A percentile compares a stretch with the other conserved stretches of the same genome.
These are phyloP conservation scores for Melopsittacus undulatus DNA, from an alignment of 2,797 vertebrate species.

Conservation along the genomic window DNA sequence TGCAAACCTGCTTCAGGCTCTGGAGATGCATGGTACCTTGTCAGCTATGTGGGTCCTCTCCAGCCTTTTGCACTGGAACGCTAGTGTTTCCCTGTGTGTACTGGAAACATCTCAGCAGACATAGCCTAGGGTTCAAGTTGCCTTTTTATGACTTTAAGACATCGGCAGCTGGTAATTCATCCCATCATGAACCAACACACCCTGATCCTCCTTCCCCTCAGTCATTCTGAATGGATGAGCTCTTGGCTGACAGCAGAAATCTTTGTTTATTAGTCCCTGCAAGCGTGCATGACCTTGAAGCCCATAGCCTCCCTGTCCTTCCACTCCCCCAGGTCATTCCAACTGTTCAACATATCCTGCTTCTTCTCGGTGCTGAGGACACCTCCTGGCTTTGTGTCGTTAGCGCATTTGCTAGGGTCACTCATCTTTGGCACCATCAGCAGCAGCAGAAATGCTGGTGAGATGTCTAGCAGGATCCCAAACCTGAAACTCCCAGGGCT, in stretches of 20 bases:
- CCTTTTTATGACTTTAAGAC: not conserved
- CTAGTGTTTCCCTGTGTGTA: fast-evolving
- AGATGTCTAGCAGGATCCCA: not conserved
- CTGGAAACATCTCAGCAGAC: not conserved
- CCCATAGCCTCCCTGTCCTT: not conserved
- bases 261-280: not conserved
- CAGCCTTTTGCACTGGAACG: not conserved
- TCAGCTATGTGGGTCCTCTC: fast-evolving
- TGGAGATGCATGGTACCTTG: not conserved
- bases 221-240: not conserved
- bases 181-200: not conserved
- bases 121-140: not conserved
- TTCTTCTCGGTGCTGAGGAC: not conserved
- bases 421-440: not conserved
- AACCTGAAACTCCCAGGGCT: not conserved
- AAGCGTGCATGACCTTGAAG: not conserved
- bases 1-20: not conserved
- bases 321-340: not conserved
- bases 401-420: not conserved
- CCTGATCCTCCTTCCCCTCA: not conserved
- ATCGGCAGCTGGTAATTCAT: not conserved
- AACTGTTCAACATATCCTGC: not conserved
- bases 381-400: not conserved
- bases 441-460: not conserved
- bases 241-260: not conserved